Percentiles rank a stretch among this genome's conserved stretches.
Conservation (phyloP, 2,797 vertebrate species). For the Dryobates pubescens region DNA sequence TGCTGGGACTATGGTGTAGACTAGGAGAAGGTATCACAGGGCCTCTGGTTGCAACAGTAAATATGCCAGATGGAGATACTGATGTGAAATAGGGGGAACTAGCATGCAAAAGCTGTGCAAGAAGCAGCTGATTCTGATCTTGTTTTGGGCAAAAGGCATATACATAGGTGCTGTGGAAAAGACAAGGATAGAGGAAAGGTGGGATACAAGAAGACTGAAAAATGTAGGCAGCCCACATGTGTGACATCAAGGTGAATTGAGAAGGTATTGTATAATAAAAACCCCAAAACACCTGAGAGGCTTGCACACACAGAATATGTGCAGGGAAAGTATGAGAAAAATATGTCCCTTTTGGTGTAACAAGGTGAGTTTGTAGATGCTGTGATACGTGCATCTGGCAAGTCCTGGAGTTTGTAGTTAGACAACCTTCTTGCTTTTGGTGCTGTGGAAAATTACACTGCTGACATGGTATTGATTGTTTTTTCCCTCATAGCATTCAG, state of each 20-base stretch:
- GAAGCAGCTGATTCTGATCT: neutral
- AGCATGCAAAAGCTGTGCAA: neutral
- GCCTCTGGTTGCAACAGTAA: neutral
- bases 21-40: neutral
- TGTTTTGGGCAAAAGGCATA: neutral
- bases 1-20: neutral
- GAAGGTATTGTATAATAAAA: neutral
- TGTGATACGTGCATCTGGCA: neutral
- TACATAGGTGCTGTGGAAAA: neutral
- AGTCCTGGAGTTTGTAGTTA: neutral
- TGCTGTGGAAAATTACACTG: neutral
- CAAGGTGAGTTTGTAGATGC: neutral
- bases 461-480: neutral
- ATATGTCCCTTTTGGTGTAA: neutral
- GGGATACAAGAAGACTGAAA: neutral
- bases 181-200: neutral
- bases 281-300: neutral
- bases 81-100: neutral
- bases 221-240: neutral
- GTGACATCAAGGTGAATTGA: rapidly evolving
- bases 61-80: neutral
- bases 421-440: neutral
- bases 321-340: neutral
- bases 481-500: neutral
- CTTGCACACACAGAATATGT: neutral